Base-by-base conservation (phyloP, 1,140 invertebrate genomes). In the Papilio helenus region DNA sequence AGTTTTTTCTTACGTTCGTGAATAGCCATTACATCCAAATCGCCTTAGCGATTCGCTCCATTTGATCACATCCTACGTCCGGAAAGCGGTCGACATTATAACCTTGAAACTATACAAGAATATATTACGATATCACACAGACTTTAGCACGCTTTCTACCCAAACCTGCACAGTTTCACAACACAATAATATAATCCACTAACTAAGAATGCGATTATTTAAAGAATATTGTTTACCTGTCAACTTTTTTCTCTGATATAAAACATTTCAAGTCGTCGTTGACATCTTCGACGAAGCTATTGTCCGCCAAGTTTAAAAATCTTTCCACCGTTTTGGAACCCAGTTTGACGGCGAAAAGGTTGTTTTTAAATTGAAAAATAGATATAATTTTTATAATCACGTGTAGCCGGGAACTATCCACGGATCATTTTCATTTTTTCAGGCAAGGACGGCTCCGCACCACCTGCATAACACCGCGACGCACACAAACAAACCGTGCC, bases 241-340 rank as follows among this genome's bases (percentile, higher is more conserved):
- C 91, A 90, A 89, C 86, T 89, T 87, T 91, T 90, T 89, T 90
- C 85, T 90, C 90, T 85, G 88, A 85, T 81, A 92, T 79, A 88
- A 94, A 95, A 91, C 92, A 94, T 94, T 92, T 93, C 85, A 95
- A 80, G 88, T 94, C 93, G 86, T 94, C 93, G 85, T 90, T 94
- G 81, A 94, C 93, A 93, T 94, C 92, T 80, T 95, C 93, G 83
- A 94, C 87, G 85, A 95, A 95, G 86, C 89, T 90, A 76, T 88
- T 88, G 88, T 95, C 93, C 77, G 93, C 93, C 80, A 93, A 87
- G 86, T 89, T 93, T 68, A 95, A 84, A 82, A 95, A 92, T 79
- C 91, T 89, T 83, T 94, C 93, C 72, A 94, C 88, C 80, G 91
- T 93, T 94, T 93, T 94, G 92, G 94, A 88, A 94, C 93, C 94